phyloP scores from a whole-genome alignment of 2,888 invertebrate species.

The Acholoe squamosa region DNA sequence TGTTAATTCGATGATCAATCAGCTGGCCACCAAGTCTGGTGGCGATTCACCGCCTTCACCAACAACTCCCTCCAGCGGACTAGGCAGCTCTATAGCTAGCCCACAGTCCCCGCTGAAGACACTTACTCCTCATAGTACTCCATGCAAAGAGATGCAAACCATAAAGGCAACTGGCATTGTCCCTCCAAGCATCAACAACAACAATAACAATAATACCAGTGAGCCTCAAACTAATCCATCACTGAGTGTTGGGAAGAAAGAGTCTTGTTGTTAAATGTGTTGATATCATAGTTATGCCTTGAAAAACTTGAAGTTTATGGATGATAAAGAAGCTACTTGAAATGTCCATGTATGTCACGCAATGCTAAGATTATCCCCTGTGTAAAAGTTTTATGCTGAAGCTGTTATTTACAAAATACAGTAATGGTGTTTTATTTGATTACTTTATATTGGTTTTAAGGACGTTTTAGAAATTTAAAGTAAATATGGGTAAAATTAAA shows the following conservation, averaged over 20 bases:
- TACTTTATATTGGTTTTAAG: not conserved
- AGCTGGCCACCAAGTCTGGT: slow-evolving; percentile 7
- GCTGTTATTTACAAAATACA: too few species aligned
- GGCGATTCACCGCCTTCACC: slow-evolving; percentile 5
- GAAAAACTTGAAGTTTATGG: not conserved
- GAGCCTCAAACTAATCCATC: slow-evolving; percentile 24
- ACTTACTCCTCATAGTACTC: not conserved
- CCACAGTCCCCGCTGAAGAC: slow-evolving; percentile 44
- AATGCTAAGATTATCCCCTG: not conserved
- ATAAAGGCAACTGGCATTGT: slow-evolving; percentile 2
- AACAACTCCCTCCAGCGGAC: slow-evolving; percentile 55
- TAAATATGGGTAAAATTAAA: not conserved
- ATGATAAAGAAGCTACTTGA: not conserved
- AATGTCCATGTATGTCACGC: not conserved
- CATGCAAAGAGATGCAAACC: not conserved
- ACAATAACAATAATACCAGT: slow-evolving; percentile 38
- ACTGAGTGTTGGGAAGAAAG: slow-evolving; percentile 24
- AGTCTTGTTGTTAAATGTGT: slow-evolving; percentile 16
- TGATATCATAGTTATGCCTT: not conserved
- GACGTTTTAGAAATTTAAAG: not conserved
- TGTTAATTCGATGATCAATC: slow-evolving; percentile 53
- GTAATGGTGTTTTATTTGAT: not conserved
- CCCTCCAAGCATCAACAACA: not conserved
- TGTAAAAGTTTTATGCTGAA: not conserved
- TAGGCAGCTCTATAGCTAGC: slow-evolving; percentile 43